phyloP scores from a whole-genome alignment of 2,888 invertebrate genomes.

The Acrocyrtus sp. region DNA sequence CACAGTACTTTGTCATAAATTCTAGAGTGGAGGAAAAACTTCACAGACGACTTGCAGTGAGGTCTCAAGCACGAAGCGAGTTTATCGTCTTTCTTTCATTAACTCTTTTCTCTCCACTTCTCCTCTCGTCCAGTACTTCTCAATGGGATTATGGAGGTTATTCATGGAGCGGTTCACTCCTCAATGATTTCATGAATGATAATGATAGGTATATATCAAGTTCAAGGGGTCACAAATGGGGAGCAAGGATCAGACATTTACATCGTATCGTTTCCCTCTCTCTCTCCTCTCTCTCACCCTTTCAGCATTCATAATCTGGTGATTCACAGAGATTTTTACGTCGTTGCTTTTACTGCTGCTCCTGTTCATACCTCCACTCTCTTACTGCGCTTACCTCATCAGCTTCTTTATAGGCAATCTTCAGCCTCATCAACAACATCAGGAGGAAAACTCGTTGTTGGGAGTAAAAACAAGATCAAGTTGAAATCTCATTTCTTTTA shows the following conservation, averaged over 20 bases:
- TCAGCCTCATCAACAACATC: background rate
- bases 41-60: background rate
- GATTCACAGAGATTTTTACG: slow-evolving; percentile 33
- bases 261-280: slow-evolving; percentile 24
- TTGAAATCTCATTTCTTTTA: slow-evolving; percentile 13
- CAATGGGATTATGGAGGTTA: background rate
- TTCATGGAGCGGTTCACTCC: slow-evolving; percentile 15
- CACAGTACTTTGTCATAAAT: background rate
- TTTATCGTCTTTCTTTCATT: slow-evolving; percentile 25
- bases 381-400: background rate
- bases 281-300: slow-evolving; percentile 9
- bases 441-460: slow-evolving; percentile 35
- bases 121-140: slow-evolving; percentile 8
- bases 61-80: background rate
- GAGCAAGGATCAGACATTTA: slow-evolving; percentile 37
- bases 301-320: no score
- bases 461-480: slow-evolving; percentile 35
- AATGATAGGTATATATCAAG: slow-evolving; percentile 44
- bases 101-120: slow-evolving; percentile 12
- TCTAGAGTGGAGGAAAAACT: background rate
- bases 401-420: slow-evolving; percentile 9
- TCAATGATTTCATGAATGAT: slow-evolving; percentile 51
- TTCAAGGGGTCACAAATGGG: slow-evolving; percentile 48
- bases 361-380: background rate
- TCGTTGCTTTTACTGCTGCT: background rate